Conservation (phyloP, 2,888 invertebrate species). For the Coelopa pilipes region DNA sequence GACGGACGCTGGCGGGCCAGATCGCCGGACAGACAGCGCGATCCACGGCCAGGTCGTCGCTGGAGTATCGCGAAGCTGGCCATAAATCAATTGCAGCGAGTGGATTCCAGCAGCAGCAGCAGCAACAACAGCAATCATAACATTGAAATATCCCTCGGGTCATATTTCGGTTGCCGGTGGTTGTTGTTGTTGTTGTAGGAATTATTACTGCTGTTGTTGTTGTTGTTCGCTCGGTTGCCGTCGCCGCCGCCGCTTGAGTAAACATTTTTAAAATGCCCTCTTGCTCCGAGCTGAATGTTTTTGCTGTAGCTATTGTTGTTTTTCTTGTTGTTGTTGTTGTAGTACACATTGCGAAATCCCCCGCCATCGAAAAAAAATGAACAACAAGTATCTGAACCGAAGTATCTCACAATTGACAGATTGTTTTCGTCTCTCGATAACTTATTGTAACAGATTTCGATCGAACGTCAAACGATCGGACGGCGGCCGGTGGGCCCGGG, state of each 20-base stretch:
- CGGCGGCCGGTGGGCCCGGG: background rate
- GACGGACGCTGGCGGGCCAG: background rate
- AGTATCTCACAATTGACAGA: conserved; percentile 16
- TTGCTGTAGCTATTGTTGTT: background rate
- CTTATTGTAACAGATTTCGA: conserved; percentile 13
- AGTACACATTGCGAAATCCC: conserved; percentile 22
- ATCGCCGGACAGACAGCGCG: background rate
- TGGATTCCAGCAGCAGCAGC: background rate
- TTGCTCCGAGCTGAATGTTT: background rate
- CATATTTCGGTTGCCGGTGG: background rate
- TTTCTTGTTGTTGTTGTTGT: background rate
- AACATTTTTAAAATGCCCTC: conserved; percentile 5
- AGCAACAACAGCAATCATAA: background rate
- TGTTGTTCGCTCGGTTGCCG: background rate
- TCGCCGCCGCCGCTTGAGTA: conserved; percentile 1
- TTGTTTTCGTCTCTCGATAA: conserved; percentile 26
- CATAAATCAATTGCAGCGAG: conserved; percentile 6
- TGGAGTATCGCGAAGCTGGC: background rate
- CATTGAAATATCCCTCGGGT: conserved; percentile 10
- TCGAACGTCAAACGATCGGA: background rate
- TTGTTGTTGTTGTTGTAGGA: background rate
- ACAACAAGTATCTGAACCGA: background rate
- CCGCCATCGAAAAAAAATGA: background rate
- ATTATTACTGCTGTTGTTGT: conserved; percentile 1
- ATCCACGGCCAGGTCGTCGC: background rate